Evolutionary conservation across 2,797 vertebrate genomes (phyloP).

Genomic region (Hypotaenidia okinawae): DNA sequence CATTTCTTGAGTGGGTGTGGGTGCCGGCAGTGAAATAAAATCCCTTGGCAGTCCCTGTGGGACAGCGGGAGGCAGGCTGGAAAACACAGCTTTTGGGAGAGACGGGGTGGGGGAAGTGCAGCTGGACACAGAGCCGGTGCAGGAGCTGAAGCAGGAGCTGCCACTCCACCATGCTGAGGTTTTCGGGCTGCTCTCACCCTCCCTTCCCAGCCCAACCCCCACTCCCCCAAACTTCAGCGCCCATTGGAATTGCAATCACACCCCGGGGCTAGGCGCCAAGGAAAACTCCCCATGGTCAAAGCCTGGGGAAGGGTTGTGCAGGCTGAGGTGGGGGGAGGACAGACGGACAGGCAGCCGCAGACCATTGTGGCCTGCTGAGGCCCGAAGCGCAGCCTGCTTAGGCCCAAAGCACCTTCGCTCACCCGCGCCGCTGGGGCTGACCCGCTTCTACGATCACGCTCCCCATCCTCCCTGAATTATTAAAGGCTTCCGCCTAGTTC

Average conservation of each 20-base stretch:
- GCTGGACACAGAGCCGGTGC: neutral
- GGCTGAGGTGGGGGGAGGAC: neutral
- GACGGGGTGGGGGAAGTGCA: neutral
- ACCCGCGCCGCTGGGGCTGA: fast-evolving
- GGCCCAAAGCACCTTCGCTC: neutral
- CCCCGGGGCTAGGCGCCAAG: neutral
- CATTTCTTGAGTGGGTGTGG: conserved; percentile 65
- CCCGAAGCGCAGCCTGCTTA: too few species aligned
- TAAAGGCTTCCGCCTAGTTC: conserved; percentile 2
- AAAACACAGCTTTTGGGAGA: conserved; percentile 11
- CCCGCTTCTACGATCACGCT: neutral
- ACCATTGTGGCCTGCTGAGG: fast-evolving
- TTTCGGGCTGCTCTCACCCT: neutral
- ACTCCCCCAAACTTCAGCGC: neutral
- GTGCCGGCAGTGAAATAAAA: conserved; percentile 22
- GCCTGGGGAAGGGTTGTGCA: neutral
- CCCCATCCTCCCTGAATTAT: neutral
- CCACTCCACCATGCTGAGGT: fast-evolving
- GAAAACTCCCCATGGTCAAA: neutral
- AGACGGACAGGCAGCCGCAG: neutral
- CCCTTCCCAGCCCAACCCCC: too few species aligned
- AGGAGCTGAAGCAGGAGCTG: neutral
- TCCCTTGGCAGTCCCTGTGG: neutral
- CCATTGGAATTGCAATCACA: neutral
- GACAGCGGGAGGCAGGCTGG: neutral